A percentile compares a stretch with the other conserved stretches of the same genome.
Conservation (phyloP, 2,888 invertebrate species). For the Stenchaetothrips biformis region DNA sequence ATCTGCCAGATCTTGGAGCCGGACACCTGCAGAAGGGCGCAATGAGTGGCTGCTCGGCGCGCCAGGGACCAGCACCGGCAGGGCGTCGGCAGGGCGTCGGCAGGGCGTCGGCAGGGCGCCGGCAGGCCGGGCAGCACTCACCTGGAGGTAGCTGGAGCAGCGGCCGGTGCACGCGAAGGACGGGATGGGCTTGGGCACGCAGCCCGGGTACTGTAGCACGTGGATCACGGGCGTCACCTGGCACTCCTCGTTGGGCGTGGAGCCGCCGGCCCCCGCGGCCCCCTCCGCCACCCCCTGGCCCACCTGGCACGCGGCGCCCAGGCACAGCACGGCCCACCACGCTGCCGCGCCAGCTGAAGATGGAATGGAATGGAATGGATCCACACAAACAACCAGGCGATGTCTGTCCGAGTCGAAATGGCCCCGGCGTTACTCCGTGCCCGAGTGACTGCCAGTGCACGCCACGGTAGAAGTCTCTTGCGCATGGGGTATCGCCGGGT, state of each 20-base stretch:
- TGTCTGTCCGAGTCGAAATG: too few species aligned
- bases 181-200: conserved; percentile 87
- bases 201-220: conserved; percentile 84
- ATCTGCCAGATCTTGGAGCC: conserved; percentile 95
- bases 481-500: too few species aligned
- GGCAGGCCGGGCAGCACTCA: too few species aligned
- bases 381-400: too few species aligned
- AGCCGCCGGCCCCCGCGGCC: neutral
- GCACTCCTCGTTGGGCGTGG: conserved; percentile 62
- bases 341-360: neutral
- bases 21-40: conserved; percentile 62
- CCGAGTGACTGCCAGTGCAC: too few species aligned
- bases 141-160: conserved; percentile 89
- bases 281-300: neutral
- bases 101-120: too few species aligned
- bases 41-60: too few species aligned
- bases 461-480: too few species aligned
- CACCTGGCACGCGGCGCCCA: neutral
- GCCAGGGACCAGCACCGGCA: too few species aligned
- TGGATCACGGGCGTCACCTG: conserved; percentile 89
- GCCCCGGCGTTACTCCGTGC: too few species aligned
- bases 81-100: too few species aligned
- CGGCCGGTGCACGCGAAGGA: conserved; percentile 89
- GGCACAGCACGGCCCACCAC: neutral
- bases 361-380: too few species aligned